These are phyloP conservation scores for Syrrhaptes paradoxus DNA, from an alignment of 2,113 vertebrate species.

Conservation along the genomic window DNA sequence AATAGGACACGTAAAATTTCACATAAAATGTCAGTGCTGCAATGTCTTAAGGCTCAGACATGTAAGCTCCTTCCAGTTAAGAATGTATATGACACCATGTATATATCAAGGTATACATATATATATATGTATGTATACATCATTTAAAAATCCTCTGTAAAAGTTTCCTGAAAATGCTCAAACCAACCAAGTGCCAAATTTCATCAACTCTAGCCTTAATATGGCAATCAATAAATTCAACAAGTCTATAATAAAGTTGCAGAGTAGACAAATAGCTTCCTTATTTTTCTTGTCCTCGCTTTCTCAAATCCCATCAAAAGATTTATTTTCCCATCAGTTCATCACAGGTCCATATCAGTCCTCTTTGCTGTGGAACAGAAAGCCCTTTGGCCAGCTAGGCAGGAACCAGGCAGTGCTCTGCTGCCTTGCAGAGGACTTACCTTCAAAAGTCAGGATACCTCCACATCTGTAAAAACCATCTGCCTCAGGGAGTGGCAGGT, in stretches of 20 bases:
- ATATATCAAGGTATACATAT: background rate
- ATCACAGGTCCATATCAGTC: accelerated
- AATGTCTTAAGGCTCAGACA: background rate
- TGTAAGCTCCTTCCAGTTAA: background rate
- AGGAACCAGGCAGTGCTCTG: background rate
- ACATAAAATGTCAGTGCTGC: background rate
- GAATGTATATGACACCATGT: background rate
- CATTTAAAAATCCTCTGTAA: constrained; percentile 16
- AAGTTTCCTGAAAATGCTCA: constrained; percentile 60
- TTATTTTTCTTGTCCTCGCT: background rate
- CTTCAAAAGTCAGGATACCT: background rate
- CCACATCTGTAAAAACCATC: background rate
- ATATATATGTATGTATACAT: background rate
- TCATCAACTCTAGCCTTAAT: constrained; percentile 47
- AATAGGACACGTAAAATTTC: background rate
- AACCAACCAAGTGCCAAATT: constrained; percentile 47
- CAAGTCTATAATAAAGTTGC: constrained; percentile 16
- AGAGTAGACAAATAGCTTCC: constrained; percentile 8
- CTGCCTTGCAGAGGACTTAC: background rate
- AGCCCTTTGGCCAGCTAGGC: background rate
- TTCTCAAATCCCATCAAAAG: background rate
- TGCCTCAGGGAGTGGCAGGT: background rate
- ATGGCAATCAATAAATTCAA: constrained; percentile 44
- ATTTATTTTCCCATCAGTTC: background rate
- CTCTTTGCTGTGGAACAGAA: background rate